Conservation (phyloP, 2,113 vertebrate species). For the Grallaria varia region DNA sequence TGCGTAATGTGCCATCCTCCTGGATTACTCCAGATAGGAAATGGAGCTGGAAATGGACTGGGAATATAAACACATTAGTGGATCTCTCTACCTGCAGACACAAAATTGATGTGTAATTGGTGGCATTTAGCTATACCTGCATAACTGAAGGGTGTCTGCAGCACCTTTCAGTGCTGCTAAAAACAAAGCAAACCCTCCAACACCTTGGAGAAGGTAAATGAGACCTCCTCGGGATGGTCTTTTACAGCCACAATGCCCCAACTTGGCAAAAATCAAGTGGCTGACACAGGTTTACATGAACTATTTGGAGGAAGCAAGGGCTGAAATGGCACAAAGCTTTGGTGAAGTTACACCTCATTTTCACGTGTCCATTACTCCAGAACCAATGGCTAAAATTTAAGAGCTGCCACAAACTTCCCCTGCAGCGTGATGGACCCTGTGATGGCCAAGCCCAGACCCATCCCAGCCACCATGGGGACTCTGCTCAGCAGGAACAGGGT, state of each 20-base stretch:
- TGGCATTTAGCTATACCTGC: not conserved
- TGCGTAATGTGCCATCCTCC: not conserved
- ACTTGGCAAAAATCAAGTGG: not conserved
- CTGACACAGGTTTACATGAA: fast-evolving
- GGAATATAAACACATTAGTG: not conserved
- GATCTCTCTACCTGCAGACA: not conserved
- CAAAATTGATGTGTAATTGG: not conserved
- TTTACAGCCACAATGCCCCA: not conserved
- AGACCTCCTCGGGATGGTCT: not conserved
- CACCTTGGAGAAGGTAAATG: not conserved
- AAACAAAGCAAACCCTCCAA: not conserved
- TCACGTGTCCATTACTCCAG: not conserved
- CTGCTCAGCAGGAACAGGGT: not conserved
- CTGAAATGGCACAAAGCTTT: not conserved
- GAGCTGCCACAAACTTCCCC: not conserved
- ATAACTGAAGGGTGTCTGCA: not conserved
- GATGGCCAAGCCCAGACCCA: not conserved
- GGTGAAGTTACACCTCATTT: not conserved
- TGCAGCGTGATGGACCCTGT: not conserved
- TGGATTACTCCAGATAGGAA: not conserved
- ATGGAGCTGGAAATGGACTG: not conserved
- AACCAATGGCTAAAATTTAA: not conserved
- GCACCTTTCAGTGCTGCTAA: not conserved
- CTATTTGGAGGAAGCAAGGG: not conserved
- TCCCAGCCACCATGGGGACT: not conserved